These are phyloP conservation scores for Pseudotriccus pelzelni DNA, from an alignment of 2,797 vertebrate genomes.

Conservation along the genomic window DNA sequence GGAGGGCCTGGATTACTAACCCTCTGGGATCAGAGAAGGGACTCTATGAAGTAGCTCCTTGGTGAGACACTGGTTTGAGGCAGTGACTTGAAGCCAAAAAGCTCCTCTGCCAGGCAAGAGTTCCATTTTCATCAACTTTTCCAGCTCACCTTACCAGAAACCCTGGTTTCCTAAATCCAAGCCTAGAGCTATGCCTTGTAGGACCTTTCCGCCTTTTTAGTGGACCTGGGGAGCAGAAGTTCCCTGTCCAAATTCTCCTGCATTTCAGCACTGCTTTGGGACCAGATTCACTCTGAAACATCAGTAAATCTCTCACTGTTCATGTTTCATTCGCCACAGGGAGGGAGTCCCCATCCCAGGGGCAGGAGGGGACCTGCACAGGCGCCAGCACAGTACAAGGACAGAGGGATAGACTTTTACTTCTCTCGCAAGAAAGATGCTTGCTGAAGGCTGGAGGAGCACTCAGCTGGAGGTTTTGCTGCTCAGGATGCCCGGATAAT, in stretches of 20 bases:
- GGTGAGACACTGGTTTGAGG: not conserved
- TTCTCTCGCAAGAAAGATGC: conserved; percentile 81
- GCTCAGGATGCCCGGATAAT: not conserved
- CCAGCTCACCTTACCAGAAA: not conserved
- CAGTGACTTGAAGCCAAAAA: not conserved
- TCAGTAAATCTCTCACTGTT: not conserved
- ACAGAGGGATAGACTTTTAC: conserved; percentile 85
- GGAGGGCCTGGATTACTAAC: not conserved
- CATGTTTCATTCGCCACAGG: conserved; percentile 47
- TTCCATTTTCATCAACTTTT: not conserved
- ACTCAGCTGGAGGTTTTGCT: not conserved
- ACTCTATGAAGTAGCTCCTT: not conserved
- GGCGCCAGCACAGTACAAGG: conserved; percentile 69
- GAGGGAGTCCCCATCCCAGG: conserved; percentile 50
- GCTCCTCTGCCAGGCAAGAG: not conserved
- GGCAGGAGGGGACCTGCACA: conserved; percentile 74
- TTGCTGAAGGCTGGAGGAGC: not conserved
- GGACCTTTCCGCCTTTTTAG: not conserved
- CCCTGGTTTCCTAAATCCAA: not conserved
- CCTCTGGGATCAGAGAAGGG: not conserved
- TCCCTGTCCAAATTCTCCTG: not conserved
- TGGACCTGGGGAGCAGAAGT: not conserved
- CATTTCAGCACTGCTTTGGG: not conserved
- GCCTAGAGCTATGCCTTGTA: not conserved
- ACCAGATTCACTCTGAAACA: not conserved